These are phyloP conservation scores for Manis pentadactyla DNA, from an alignment of 2,797 vertebrate species.

Conservation along the genomic window DNA sequence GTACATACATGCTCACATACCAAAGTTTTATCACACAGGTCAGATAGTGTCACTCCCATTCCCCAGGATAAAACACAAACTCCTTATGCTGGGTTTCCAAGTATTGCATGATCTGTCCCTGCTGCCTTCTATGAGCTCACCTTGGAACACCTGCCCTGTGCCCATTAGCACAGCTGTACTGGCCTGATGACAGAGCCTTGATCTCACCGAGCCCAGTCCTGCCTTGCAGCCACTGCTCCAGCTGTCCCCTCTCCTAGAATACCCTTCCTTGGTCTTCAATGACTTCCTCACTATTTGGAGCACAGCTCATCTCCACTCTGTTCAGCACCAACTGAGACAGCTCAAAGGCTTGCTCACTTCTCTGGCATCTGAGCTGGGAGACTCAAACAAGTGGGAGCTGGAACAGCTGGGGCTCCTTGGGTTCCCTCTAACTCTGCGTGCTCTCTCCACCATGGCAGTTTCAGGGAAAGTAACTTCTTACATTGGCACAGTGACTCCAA, in stretches of 20 bases:
- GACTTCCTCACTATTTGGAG: background rate
- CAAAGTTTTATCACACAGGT: background rate
- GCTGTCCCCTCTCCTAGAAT: background rate
- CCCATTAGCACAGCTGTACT: accelerated
- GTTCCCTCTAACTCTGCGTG: background rate
- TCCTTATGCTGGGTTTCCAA: background rate
- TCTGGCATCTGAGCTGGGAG: background rate
- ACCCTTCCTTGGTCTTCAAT: background rate
- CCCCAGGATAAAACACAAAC: background rate
- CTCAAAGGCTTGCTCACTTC: background rate
- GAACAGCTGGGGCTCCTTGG: accelerated
- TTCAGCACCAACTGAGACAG: background rate
- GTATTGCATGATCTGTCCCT: background rate
- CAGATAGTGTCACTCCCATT: background rate
- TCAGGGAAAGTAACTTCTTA: background rate
- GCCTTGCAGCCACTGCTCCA: background rate
- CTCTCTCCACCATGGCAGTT: background rate
- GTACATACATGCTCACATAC: background rate
- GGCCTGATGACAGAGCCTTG: background rate
- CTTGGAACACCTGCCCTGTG: too few relatives aligned
- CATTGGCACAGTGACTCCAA: background rate
- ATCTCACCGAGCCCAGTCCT: background rate
- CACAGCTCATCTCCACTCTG: background rate
- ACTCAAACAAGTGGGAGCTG: background rate
- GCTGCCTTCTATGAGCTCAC: background rate